Base-by-base conservation (phyloP, 2,797 vertebrate genomes). In the Carapus acus region DNA sequence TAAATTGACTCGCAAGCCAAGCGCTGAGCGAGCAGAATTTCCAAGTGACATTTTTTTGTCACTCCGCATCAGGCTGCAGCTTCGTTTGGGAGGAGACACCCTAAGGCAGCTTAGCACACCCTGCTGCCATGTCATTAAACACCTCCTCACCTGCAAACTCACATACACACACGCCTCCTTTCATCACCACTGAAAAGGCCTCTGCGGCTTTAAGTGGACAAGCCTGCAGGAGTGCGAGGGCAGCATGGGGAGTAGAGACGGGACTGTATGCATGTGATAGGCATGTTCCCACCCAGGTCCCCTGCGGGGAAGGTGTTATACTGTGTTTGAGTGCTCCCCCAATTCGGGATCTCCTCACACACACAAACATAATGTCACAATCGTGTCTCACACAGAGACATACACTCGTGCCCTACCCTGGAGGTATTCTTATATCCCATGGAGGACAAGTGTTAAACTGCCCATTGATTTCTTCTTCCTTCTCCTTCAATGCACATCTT, bases 381-480 rank as follows among this genome's bases (percentile, higher is more conserved):
- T 36, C 53, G 34, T 59, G 48, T n/a, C n/a, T n/a, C n/a, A n/a
- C n/a, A n/a, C n/a, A n/a, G n/a, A 31, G 9, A 9, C 18, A 36
- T 31, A 47, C 44, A 48, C 45, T 12, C 24, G 17, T 5, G 20
- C 56, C 37, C 17, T 43, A 44, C 53, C 72, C 57, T 33, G 29
- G 68, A 79, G 69, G 71, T 71, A 44, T 63, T 43, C 23, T 53
- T 67, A 40, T 27, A 66, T 33, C 54, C 61, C 39, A 39, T 41
- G 42, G 43, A 76, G 69, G 0, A 74, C 14, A 34, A 66, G 43
- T 61, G 59, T 50, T 71, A 63, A 79, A 74, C 62, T 71, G 56
- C 1, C 56, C 65, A 81, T 85, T 82, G 69, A 81, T 78, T 80
- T 60, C 15, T 57, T 71, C 63, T 39, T 63, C 21, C 61, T 71